A percentile compares a stretch with the other conserved stretches of the same genome.
Evolutionary conservation across 2,888 invertebrate genomes (phyloP).

Genomic region (Epirrhoe alternata): DNA sequence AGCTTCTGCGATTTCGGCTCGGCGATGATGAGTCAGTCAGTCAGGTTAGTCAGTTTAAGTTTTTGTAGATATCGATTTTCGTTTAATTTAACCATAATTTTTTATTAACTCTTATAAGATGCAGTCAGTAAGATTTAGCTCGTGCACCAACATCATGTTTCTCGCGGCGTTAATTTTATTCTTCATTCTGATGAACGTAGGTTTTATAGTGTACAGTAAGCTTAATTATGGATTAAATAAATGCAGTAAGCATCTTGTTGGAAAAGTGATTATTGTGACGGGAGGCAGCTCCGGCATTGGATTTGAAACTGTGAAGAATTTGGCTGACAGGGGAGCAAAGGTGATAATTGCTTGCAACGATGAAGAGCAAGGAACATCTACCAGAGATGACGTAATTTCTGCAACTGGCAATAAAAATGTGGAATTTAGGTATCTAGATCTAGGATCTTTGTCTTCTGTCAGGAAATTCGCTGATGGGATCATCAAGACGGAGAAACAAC

Average conservation of each 20-base stretch:
- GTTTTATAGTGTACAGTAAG: slow-evolving; percentile 46
- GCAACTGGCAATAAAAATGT: slow-evolving; percentile 60
- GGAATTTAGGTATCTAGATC: slow-evolving; percentile 75
- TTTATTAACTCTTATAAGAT: no score
- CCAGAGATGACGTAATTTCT: slow-evolving; percentile 61
- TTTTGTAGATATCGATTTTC: no score
- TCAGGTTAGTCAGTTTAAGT: no score
- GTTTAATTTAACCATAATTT: no score
- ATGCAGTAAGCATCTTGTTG: slow-evolving; percentile 84
- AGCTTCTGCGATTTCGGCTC: no score
- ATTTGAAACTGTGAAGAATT: slow-evolving; percentile 89
- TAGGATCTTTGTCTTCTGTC: slow-evolving; percentile 82
- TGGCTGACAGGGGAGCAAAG: slow-evolving; percentile 90
- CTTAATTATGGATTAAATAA: slow-evolving; percentile 61
- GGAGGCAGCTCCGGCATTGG: slow-evolving; percentile 94
- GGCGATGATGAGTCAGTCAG: no score
- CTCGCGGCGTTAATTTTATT: neutral
- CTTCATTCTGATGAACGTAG: neutral
- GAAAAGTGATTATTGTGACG: slow-evolving; percentile 93
- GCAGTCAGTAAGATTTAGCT: neutral
- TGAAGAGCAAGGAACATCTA: slow-evolving; percentile 86
- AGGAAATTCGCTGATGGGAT: slow-evolving; percentile 86
- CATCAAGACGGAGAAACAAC: slow-evolving; percentile 73
- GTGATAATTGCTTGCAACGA: slow-evolving; percentile 93
- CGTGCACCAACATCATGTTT: neutral